Evolutionary conservation across 2,797 vertebrate genomes (phyloP).

Genomic region (Sebastes umbrosus): DNA sequence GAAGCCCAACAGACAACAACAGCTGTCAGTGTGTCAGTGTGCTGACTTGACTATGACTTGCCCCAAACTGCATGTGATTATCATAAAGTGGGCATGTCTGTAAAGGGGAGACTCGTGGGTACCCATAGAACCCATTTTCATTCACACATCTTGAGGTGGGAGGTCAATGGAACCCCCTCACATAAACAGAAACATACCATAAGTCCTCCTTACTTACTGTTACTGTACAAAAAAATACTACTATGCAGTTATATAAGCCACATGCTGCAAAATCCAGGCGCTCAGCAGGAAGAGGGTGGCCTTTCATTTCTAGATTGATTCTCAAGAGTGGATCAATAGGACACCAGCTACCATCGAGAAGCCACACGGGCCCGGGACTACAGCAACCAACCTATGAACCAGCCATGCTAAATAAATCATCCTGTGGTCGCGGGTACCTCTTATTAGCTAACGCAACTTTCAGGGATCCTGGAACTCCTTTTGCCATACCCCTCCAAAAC

Average conservation of each 20-base stretch:
- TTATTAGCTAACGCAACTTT: slow-evolving; percentile 29
- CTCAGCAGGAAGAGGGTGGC: slow-evolving; percentile 14
- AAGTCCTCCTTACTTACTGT: neutral
- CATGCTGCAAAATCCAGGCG: neutral
- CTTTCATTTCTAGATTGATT: slow-evolving; percentile 31
- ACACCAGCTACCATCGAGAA: slow-evolving; percentile 29
- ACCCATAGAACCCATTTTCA: no score
- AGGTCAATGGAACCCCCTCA: neutral
- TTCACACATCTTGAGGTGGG: no score
- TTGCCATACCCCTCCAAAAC: neutral
- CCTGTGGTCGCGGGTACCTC: slow-evolving; percentile 5
- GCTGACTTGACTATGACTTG: no score
- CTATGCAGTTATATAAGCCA: neutral
- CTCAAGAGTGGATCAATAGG: slow-evolving; percentile 53
- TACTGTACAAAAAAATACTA: neutral
- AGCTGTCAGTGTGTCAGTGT: no score
- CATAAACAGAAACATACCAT: neutral
- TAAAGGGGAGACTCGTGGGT: no score
- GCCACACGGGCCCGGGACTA: slow-evolving; percentile 18
- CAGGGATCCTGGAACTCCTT: slow-evolving; percentile 8
- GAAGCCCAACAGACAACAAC: accelerated
- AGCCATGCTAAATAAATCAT: slow-evolving; percentile 55
- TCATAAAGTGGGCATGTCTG: no score
- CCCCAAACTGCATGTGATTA: no score
- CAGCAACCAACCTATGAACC: slow-evolving; percentile 26